Base-by-base conservation (phyloP, 1,140 invertebrate genomes). In the Microplitis mediator region DNA sequence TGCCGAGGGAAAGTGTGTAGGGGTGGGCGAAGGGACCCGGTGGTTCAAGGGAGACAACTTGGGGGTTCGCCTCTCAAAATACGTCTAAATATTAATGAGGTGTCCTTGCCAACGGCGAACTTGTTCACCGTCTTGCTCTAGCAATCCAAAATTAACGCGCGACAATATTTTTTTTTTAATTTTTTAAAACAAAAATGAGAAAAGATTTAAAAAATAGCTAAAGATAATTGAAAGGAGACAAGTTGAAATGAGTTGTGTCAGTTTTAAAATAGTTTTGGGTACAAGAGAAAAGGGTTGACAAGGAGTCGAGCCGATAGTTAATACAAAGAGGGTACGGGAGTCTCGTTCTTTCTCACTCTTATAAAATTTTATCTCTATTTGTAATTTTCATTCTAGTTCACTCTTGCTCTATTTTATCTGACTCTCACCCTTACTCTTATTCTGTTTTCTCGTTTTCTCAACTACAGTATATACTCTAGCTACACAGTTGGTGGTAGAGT, bases 81-180 rank as follows among this genome's bases (percentile, higher is more conserved):
- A 83, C 82, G 83, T 86, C 84, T 86, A 86, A 85, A 86, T 86
- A 86, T 85, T 85, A 86, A 86, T 85, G 83, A 84, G 83, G 82
- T 84, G 81, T 86, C 84, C 82, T 82, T 84, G 83, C 84, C 82
- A 83, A 82, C 78, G 83, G 79, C 79, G 45, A 72, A 75, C 14
- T 66, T 34, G 5, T 45, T 66, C 32, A 32, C 11, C 13, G 2
- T 8, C 35, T 54, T 50, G n/a, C 4, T 35, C 14, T 50, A 8
- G 23, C 62, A 35, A 31, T 35, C 23, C 39, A 64, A 64, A 64
- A 50, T 64, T 64, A 50, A 35, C 13, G 14, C 4, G 23, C 45
- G n/a, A 11, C 14, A 23, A 23, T 50, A 50, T 14, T 14, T 64
- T 35, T 35, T 16, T 50, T 64, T 63, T 9, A n/a, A n/a, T 36